Evolutionary conservation across 2,797 vertebrate genomes (phyloP).

Genomic region (Gouania willdenowi): DNA sequence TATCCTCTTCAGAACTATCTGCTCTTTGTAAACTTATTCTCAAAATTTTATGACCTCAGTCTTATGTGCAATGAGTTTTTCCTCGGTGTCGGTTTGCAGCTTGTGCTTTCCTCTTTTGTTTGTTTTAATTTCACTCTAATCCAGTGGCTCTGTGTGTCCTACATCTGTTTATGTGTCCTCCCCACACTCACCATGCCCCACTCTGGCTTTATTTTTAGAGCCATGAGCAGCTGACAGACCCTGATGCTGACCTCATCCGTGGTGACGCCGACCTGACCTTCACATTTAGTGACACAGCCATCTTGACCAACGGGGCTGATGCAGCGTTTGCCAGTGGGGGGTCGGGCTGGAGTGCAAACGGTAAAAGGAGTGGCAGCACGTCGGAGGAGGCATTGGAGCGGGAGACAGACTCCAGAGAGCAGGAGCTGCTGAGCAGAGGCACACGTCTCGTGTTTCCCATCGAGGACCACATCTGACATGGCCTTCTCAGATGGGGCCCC

Average conservation of each 20-base stretch:
- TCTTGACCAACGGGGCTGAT: slow-evolving; percentile 88
- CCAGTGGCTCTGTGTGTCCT: slow-evolving; percentile 21
- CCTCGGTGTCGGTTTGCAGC: not conserved
- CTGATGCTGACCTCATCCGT: slow-evolving; percentile 89
- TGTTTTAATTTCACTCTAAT: not conserved
- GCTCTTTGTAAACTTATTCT: slow-evolving; percentile 6
- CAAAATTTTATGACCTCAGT: not conserved
- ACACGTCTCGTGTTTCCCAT: slow-evolving; percentile 94
- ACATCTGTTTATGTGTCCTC: slow-evolving; percentile 1
- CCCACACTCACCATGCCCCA: slow-evolving; percentile 40
- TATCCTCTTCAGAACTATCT: no score
- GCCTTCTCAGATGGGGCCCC: no score
- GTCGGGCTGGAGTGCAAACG: slow-evolving; percentile 58
- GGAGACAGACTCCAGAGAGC: slow-evolving; percentile 87
- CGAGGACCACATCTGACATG: slow-evolving; percentile 88
- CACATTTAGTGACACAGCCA: slow-evolving; percentile 88
- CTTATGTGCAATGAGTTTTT: not conserved
- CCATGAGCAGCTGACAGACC: slow-evolving; percentile 88
- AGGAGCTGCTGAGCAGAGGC: slow-evolving; percentile 87
- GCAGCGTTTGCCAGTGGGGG: slow-evolving; percentile 34
- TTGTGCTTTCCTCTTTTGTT: slow-evolving; percentile 8
- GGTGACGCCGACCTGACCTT: slow-evolving; percentile 89
- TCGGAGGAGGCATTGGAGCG: slow-evolving; percentile 89
- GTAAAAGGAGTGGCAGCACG: slow-evolving; percentile 75
- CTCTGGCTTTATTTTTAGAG: slow-evolving; percentile 74